Evolutionary conservation across 1,140 invertebrate species (phyloP), one percentile per base, ranked within the genome.

Genomic region (Leptinotarsa defecta): DNA sequence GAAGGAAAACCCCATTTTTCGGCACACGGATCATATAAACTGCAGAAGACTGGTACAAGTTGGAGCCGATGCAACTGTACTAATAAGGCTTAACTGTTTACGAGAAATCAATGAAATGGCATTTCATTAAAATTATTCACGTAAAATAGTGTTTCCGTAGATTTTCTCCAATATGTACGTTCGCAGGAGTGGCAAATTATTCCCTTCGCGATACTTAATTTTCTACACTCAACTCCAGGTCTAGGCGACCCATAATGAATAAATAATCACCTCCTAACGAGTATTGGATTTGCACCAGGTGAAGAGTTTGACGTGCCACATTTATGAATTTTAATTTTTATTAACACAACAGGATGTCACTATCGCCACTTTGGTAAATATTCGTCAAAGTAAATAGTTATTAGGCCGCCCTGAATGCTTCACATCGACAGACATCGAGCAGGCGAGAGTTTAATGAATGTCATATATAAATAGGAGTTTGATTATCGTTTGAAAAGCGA

Each of bases 391-490:
- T 74, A 74, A 77, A 74, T 77, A 74, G 62, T 73, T 71, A 77
- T 75, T 68, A 70, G 71, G 24, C 22, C 24, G 68, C 71, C 24
- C 57, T 68, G 67, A 68, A 57, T 24, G 65, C 24, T 64, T 76
- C 68, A 68, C 49, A 70, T 72, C 76, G 74, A 74, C 73, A 73
- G 75, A 76, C 52, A 80, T 61, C 69, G 75, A 74, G 62, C 71
- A 80, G 77, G 73, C 73, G 48, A 76, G 64, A 74, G 75, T 78
- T 79, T 73, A 77, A 78, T 74, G 77, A 80, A 78, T 75, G 73
- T 77, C 76, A 77, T 76, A 77, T 79, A 79, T 78, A 80, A 80
- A 79, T 80, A 77, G 77, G 71, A 77, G 79, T 77, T 76, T 78
- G 74, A 76, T 79, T 78, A 76, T 79, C 61, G 68, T 72, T 69